These are phyloP conservation scores for Helicolenus hilgendorfi DNA, from an alignment of 2,797 vertebrate genomes.

Conservation along the genomic window DNA sequence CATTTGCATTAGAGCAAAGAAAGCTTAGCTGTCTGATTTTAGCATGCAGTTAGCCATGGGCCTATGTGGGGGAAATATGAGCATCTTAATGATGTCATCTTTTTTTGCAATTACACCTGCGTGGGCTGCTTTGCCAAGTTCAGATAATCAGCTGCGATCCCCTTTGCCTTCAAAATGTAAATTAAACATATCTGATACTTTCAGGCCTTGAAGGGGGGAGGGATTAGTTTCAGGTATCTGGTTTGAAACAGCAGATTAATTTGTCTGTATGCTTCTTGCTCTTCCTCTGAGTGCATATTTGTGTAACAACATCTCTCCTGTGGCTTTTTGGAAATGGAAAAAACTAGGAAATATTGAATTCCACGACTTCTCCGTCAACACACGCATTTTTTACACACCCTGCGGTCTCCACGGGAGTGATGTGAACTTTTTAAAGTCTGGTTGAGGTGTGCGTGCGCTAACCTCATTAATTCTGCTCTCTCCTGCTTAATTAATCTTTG, in stretches of 20 bases:
- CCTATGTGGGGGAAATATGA: neutral
- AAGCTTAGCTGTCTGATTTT: conserved; percentile 34
- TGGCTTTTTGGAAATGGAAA: neutral
- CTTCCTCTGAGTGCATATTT: neutral
- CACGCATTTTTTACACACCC: neutral
- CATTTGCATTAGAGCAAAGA: conserved; percentile 20
- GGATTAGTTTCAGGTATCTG: conserved; percentile 24
- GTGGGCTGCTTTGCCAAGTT: neutral
- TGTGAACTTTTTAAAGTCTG: conserved; percentile 61
- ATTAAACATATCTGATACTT: conserved; percentile 9
- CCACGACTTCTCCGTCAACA: neutral
- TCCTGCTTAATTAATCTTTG: conserved; percentile 85
- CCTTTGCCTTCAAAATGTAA: conserved; percentile 15
- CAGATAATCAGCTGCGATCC: conserved; percentile 10
- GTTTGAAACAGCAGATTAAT: neutral
- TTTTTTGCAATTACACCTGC: conserved; percentile 5
- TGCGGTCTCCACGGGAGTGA: conserved; percentile 5
- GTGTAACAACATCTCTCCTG: neutral
- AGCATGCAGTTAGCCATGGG: conserved; percentile 7
- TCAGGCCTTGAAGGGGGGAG: neutral
- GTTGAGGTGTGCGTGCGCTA: conserved; percentile 51
- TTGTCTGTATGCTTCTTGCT: neutral
- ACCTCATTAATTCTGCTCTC: conserved; percentile 77
- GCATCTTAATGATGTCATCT: conserved; percentile 21
- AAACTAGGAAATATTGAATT: neutral